These are phyloP conservation scores for Teleiodes luculella DNA, from an alignment of 2,888 invertebrate genomes.

Conservation along the genomic window DNA sequence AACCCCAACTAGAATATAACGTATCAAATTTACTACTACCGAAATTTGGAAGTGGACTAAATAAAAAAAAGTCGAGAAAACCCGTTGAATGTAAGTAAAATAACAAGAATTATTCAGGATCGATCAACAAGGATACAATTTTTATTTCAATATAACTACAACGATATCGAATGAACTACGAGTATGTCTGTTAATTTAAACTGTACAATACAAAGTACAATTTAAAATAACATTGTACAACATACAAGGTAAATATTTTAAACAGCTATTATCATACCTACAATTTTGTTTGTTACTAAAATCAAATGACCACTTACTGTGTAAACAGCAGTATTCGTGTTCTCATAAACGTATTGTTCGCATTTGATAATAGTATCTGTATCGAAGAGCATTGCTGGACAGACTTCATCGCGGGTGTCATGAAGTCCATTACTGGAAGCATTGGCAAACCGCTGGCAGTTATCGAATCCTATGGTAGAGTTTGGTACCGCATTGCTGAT, in stretches of 20 bases:
- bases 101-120: too few species aligned
- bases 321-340: conserved; percentile 53
- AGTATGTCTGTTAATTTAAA: too few species aligned
- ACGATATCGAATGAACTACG: too few species aligned
- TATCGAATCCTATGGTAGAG: conserved; percentile 42
- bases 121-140: too few species aligned
- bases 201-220: too few species aligned
- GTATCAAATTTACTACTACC: too few species aligned
- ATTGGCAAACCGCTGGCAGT: conserved; percentile 62
- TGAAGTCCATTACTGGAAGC: not conserved
- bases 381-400: conserved; percentile 51
- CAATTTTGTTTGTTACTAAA: too few species aligned
- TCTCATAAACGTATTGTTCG: conserved; percentile 47
- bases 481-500: conserved; percentile 54
- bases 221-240: not conserved
- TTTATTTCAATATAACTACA: too few species aligned
- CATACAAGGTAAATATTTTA: not conserved
- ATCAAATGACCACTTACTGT: conserved; percentile 31
- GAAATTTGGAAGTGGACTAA: too few species aligned
- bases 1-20: conserved; percentile 54
- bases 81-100: too few species aligned
- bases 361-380: conserved; percentile 32
- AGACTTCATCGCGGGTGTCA: conserved; percentile 27
- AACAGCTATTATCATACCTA: too few species aligned
- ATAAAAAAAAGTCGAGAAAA: too few species aligned